Conservation (phyloP, 2,113 vertebrate species). For the Mormyrus iriodes region DNA sequence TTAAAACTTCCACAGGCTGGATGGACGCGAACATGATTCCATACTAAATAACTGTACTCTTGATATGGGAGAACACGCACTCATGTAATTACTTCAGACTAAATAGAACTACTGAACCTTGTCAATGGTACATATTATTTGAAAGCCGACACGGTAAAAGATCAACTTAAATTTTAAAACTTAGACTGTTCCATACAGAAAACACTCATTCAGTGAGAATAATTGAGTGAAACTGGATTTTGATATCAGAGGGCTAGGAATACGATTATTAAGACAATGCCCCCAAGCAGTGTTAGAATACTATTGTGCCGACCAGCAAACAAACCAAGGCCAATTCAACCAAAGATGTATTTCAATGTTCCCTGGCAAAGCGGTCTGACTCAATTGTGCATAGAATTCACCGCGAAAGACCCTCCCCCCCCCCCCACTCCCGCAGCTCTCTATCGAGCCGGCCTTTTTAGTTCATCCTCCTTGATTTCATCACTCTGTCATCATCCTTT, state of each 20-base stretch:
- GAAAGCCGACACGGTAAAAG: background rate
- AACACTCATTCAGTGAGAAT: background rate
- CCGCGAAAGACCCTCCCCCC: background rate
- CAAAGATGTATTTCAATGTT: background rate
- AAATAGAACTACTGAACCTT: background rate
- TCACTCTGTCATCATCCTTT: conserved; percentile 10
- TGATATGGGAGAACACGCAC: background rate
- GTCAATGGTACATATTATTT: background rate
- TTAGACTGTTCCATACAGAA: background rate
- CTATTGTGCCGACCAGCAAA: background rate
- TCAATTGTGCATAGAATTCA: background rate
- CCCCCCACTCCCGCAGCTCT: background rate
- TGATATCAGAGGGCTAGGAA: conserved; percentile 4
- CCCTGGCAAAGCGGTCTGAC: background rate
- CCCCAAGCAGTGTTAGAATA: background rate
- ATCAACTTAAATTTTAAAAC: background rate
- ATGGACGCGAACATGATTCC: background rate
- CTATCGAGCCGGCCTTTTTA: background rate
- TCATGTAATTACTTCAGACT: background rate
- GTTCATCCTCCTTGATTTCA: conserved; percentile 6
- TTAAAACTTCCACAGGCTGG: background rate
- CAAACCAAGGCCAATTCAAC: background rate
- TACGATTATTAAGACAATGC: background rate
- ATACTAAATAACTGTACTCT: background rate
- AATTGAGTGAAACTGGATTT: conserved; percentile 9